phyloP scores from a whole-genome alignment of 1,140 invertebrate genomes.

The Ips nitidus region DNA sequence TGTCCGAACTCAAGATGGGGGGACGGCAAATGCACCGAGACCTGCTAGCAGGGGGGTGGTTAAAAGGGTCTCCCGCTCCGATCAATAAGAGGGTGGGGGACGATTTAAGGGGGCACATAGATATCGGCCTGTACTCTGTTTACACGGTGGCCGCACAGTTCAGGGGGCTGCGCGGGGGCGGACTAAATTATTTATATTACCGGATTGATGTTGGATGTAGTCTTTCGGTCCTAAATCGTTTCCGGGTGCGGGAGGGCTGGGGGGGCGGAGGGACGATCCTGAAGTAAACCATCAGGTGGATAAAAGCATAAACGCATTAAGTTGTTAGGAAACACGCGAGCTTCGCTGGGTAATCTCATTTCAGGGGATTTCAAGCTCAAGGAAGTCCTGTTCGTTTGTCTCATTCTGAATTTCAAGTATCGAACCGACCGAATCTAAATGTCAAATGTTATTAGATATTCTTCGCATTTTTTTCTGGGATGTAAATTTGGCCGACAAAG shows the following conservation, averaged over 20 bases:
- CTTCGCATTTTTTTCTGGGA: too few relatives aligned
- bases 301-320: too few relatives aligned
- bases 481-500: too few relatives aligned
- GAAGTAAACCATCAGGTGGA: too few relatives aligned
- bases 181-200: slow-evolving; percentile 18
- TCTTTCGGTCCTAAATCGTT: not conserved
- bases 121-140: slow-evolving; percentile 24
- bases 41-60: not conserved
- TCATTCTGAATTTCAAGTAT: too few relatives aligned
- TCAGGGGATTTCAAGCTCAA: too few relatives aligned
- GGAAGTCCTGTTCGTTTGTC: too few relatives aligned
- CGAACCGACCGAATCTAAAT: too few relatives aligned
- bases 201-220: not conserved
- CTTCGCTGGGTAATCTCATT: too few relatives aligned
- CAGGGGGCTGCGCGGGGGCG: slow-evolving; percentile 7
- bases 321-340: too few relatives aligned
- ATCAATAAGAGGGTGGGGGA: slow-evolving; percentile 11
- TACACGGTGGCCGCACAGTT: slow-evolving; percentile 14
- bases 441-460: too few relatives aligned
- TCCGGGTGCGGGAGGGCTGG: not conserved
- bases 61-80: not conserved
- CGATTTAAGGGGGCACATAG: slow-evolving; percentile 1
- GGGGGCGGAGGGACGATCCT: not conserved
- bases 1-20: not conserved
- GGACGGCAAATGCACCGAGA: not conserved